phyloP scores from a whole-genome alignment of 1,140 invertebrate genomes.

The Mactra quadrangularis region DNA sequence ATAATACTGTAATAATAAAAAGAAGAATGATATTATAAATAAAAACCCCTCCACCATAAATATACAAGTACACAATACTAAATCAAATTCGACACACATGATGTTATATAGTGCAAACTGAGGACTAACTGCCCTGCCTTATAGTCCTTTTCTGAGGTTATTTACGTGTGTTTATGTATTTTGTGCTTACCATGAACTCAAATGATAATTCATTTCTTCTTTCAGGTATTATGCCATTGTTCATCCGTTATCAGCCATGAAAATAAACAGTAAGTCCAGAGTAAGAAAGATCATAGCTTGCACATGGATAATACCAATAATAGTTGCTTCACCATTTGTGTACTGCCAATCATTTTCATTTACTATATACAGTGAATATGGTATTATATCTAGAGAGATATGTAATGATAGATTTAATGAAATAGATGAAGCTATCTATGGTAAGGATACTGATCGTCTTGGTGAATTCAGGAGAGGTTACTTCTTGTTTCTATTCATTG shows the following conservation, averaged over 20 bases:
- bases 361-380: slow-evolving; percentile 80
- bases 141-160: no score
- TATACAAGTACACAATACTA: no score
- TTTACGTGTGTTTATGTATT: no score
- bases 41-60: no score
- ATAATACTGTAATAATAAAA: no score
- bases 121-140: no score
- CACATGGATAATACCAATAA: slow-evolving; percentile 83
- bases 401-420: slow-evolving; percentile 83
- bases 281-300: slow-evolving; percentile 82
- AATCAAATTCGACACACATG: no score
- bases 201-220: no score
- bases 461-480: slow-evolving; percentile 82
- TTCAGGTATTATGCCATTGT: slow-evolving; percentile 85
- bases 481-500: slow-evolving; percentile 83
- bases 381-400: slow-evolving; percentile 79
- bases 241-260: slow-evolving; percentile 84
- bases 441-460: slow-evolving; percentile 45
- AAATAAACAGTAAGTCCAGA: slow-evolving; percentile 81
- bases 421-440: slow-evolving; percentile 72
- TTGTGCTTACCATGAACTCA: no score
- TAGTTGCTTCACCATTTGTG: slow-evolving; percentile 82
- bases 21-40: no score
- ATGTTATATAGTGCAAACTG: no score
- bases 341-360: slow-evolving; percentile 75